Percentiles rank a stretch among this genome's conserved stretches.
Evolutionary conservation across 2,113 vertebrate species (phyloP).

Genomic region (Hippocampus comes): DNA sequence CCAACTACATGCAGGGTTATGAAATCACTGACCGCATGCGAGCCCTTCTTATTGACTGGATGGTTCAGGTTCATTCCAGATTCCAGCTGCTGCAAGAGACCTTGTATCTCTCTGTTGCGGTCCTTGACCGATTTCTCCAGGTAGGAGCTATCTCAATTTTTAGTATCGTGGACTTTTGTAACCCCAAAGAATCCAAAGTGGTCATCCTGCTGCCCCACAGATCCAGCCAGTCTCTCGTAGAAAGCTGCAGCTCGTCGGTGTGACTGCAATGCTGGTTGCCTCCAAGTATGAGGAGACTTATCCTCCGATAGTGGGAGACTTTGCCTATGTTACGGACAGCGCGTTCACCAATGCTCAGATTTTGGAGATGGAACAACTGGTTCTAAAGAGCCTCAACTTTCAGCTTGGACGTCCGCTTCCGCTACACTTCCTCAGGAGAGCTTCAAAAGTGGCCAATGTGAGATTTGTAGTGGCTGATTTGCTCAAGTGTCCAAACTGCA

Average conservation of each 20-base stretch:
- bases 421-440: slow-evolving; percentile 87
- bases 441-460: slow-evolving; percentile 87
- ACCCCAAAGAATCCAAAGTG: neutral
- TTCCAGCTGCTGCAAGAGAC: slow-evolving; percentile 93
- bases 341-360: slow-evolving; percentile 82
- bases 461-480: slow-evolving; percentile 18
- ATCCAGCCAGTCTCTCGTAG: slow-evolving; percentile 79
- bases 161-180: neutral
- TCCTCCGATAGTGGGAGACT: slow-evolving; percentile 82
- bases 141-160: slow-evolving; percentile 38
- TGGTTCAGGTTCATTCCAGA: slow-evolving; percentile 89
- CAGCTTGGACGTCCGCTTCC: slow-evolving; percentile 87
- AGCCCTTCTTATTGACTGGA: slow-evolving; percentile 90
- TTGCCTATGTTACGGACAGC: slow-evolving; percentile 90
- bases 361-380: slow-evolving; percentile 83
- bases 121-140: slow-evolving; percentile 91
- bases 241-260: slow-evolving; percentile 87
- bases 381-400: slow-evolving; percentile 81
- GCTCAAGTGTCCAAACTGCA: neutral
- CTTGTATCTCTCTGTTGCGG: slow-evolving; percentile 85
- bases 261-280: slow-evolving; percentile 86
- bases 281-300: slow-evolving; percentile 94
- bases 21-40: slow-evolving; percentile 84
- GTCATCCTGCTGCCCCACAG: slow-evolving; percentile 51
- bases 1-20: slow-evolving; percentile 80